Percentiles rank a stretch among this genome's conserved stretches.
phyloP scores from a whole-genome alignment of 30 jellyfish, hydroid and myxozoan genomes.

The Aurelia sp. region DNA sequence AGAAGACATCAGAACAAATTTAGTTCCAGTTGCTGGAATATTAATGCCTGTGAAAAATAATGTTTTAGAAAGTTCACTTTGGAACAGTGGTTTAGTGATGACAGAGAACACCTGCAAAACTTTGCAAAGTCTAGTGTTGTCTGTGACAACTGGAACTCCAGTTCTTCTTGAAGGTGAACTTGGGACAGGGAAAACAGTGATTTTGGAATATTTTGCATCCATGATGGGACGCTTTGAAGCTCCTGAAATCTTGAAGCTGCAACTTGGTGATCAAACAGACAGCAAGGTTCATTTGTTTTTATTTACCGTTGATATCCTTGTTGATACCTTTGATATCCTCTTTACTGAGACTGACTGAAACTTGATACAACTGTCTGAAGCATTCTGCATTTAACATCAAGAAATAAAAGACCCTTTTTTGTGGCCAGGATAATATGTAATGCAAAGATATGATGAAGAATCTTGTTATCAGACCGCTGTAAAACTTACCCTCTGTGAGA shows the following conservation, averaged over 20 bases:
- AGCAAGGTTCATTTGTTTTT: constrained; percentile 69
- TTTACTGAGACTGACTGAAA: neutral
- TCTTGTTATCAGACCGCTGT: too few species aligned
- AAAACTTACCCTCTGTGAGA: too few species aligned
- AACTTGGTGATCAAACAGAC: constrained; percentile 95
- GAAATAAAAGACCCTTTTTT: too few species aligned
- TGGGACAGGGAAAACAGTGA: constrained; percentile 91
- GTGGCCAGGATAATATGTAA: too few species aligned
- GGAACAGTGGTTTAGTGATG: neutral
- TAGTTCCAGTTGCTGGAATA: constrained; percentile 30
- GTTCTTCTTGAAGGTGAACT: constrained; percentile 79
- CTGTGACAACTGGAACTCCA: constrained; percentile 50
- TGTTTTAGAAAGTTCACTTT: neutral
- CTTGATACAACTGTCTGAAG: neutral
- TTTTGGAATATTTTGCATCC: constrained; percentile 81
- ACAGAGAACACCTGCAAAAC: constrained; percentile 22
- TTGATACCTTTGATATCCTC: neutral
- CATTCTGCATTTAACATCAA: too few species aligned
- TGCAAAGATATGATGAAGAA: too few species aligned
- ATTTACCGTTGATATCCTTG: neutral
- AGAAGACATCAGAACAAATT: constrained; percentile 21
- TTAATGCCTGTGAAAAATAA: constrained; percentile 10
- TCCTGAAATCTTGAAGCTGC: constrained; percentile 83
- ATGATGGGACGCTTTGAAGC: constrained; percentile 61
- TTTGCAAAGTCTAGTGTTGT: constrained; percentile 1